Evolutionary conservation across 2,888 invertebrate genomes (phyloP).

Genomic region (Diplazon laetatorius): DNA sequence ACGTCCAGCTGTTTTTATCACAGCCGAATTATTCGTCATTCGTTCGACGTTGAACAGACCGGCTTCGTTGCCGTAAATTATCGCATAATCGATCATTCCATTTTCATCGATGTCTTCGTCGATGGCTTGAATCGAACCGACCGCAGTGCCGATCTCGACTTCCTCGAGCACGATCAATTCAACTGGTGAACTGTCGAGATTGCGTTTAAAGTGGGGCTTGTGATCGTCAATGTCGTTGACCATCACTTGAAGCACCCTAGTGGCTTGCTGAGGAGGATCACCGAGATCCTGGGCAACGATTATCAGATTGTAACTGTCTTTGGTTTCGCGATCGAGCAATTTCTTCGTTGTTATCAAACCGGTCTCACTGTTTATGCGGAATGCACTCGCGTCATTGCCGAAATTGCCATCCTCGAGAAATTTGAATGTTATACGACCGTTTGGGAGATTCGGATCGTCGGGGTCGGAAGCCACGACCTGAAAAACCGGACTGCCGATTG

Average conservation of each 20-base stretch:
- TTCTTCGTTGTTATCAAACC: slow-evolving; percentile 89
- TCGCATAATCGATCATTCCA: slow-evolving; percentile 89
- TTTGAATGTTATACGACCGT: slow-evolving; percentile 88
- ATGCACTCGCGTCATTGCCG: slow-evolving; percentile 79
- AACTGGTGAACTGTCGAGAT: slow-evolving; percentile 86
- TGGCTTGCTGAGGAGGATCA: slow-evolving; percentile 89
- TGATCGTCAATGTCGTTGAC: slow-evolving; percentile 92
- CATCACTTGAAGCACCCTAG: slow-evolving; percentile 87
- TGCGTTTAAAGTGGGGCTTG: slow-evolving; percentile 88
- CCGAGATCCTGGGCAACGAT: slow-evolving; percentile 91
- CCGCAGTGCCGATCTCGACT: slow-evolving; percentile 86
- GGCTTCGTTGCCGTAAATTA: slow-evolving; percentile 89
- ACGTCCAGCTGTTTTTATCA: slow-evolving; percentile 85
- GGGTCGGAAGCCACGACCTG: slow-evolving; percentile 91
- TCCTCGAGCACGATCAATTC: slow-evolving; percentile 87
- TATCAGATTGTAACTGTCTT: slow-evolving; percentile 89
- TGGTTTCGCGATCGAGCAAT: slow-evolving; percentile 89
- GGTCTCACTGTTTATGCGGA: slow-evolving; percentile 82
- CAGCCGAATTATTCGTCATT: slow-evolving; percentile 86
- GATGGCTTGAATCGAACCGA: slow-evolving; percentile 88
- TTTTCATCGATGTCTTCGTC: slow-evolving; percentile 91
- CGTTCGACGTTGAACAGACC: slow-evolving; percentile 86
- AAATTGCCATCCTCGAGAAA: slow-evolving; percentile 87
- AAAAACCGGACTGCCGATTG: slow-evolving; percentile 89
- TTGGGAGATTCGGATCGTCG: slow-evolving; percentile 89